Conservation (phyloP, 2,888 invertebrate genomes). For the Bunonema sp. region DNA sequence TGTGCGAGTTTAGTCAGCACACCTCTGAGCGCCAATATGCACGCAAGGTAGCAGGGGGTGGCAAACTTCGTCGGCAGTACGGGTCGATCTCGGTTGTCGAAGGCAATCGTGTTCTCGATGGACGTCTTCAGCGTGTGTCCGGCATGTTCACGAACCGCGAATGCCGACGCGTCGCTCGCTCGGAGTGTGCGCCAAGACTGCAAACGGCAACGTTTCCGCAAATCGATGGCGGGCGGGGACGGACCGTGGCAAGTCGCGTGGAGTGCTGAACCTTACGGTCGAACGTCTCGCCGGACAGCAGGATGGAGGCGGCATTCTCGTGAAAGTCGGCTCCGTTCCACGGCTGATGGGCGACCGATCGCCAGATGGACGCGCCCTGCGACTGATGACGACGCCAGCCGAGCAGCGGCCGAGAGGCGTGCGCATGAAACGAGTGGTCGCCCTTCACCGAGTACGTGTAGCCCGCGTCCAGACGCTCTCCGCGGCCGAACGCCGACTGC, state of each 20-base stretch:
- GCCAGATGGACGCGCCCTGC: slow-evolving; percentile 9
- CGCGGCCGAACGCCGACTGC: slow-evolving; percentile 26
- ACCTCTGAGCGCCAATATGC: neutral
- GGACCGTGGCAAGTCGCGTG: neutral
- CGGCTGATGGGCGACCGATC: slow-evolving; percentile 23
- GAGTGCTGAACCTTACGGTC: slow-evolving; percentile 3
- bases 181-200: slow-evolving; percentile 59
- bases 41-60: slow-evolving; percentile 1
- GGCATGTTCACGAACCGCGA: slow-evolving; percentile 67
- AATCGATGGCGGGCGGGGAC: no score
- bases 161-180: slow-evolving; percentile 61
- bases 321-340: slow-evolving; percentile 36
- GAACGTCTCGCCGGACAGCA: slow-evolving; percentile 17
- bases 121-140: slow-evolving; percentile 75
- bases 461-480: slow-evolving; percentile 22
- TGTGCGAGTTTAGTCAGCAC: slow-evolving; percentile 52
- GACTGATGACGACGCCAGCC: slow-evolving; percentile 45
- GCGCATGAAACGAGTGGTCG: slow-evolving; percentile 65
- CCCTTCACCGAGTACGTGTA: slow-evolving; percentile 47
- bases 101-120: slow-evolving; percentile 62
- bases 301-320: slow-evolving; percentile 28
- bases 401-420: slow-evolving; percentile 69
- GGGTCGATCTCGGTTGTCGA: slow-evolving; percentile 45
- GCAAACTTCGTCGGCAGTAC: slow-evolving; percentile 46
- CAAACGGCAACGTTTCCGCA: slow-evolving; percentile 57